Evolutionary conservation across 1,140 invertebrate species (phyloP).

Genomic region (Zaprionus tsacasi): DNA sequence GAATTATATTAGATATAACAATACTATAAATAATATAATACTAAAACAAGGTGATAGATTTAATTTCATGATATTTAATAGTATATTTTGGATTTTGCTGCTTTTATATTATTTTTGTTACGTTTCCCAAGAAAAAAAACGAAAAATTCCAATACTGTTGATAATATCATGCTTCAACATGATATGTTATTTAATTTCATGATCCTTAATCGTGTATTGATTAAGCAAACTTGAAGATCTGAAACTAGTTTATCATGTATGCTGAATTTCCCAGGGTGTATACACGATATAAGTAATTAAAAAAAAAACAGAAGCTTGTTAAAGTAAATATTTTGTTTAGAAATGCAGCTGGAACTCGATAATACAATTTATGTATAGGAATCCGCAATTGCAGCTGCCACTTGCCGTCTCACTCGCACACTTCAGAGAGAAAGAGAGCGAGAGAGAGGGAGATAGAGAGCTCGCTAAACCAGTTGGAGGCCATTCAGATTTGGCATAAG

Average conservation of each 20-base stretch:
- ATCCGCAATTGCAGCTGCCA: conserved; percentile 12
- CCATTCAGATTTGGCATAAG: conserved; percentile 40
- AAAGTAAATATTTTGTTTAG: conserved; percentile 40
- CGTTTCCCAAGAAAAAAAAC: not conserved
- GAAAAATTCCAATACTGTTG: not conserved
- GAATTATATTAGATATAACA: no score
- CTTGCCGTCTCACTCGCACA: not conserved
- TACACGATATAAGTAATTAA: conserved; percentile 14
- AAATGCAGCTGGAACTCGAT: conserved; percentile 37
- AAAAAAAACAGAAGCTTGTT: conserved; percentile 46
- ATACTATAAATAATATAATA: no score
- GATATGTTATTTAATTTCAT: not conserved
- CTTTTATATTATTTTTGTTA: no score
- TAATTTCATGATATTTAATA: no score
- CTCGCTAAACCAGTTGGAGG: conserved; percentile 19
- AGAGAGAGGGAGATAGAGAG: not conserved
- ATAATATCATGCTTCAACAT: not conserved
- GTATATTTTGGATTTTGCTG: no score
- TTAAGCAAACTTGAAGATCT: not conserved
- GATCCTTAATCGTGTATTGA: not conserved
- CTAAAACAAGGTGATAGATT: no score
- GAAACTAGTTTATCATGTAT: conserved; percentile 3
- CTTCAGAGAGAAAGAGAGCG: not conserved
- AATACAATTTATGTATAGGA: conserved; percentile 46
- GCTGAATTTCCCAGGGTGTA: not conserved